Conservation (phyloP, 2,797 vertebrate species). For the Sebastes goodei region DNA sequence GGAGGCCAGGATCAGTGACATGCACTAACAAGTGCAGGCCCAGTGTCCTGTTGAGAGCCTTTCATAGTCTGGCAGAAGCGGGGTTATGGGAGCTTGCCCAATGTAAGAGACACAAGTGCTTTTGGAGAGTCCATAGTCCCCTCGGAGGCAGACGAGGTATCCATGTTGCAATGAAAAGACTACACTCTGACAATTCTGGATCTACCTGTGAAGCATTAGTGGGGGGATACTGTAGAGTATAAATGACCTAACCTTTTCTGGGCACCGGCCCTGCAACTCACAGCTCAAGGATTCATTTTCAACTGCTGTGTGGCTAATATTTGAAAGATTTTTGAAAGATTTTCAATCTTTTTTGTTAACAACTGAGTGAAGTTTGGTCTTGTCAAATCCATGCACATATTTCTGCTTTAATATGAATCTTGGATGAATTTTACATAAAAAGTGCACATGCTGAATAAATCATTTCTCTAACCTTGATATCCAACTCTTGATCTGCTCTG, state of each 20-base stretch:
- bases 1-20: slow-evolving; percentile 52
- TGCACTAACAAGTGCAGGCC: slow-evolving; percentile 55
- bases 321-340: too few relatives aligned
- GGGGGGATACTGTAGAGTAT: background rate
- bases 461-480: background rate
- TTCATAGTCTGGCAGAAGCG: slow-evolving; percentile 34
- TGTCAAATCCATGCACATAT: background rate
- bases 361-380: background rate
- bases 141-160: slow-evolving; percentile 28
- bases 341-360: background rate
- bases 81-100: slow-evolving; percentile 38
- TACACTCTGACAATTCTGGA: slow-evolving; percentile 17
- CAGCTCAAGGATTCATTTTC: slow-evolving; percentile 11
- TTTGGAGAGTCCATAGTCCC: slow-evolving; percentile 32
- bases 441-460: background rate
- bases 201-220: slow-evolving; percentile 40
- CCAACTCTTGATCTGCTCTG: slow-evolving; percentile 5
- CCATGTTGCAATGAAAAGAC: slow-evolving; percentile 48
- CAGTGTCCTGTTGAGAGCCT: slow-evolving; percentile 53
- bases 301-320: slow-evolving; percentile 6
- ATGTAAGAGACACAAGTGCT: slow-evolving; percentile 48
- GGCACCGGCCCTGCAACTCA: background rate
- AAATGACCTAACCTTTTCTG: slow-evolving; percentile 36
- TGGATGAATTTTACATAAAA: background rate
- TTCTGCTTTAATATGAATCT: background rate